Evolutionary conservation across 2,888 invertebrate species (phyloP).

Genomic region (Eristalis arbustorum): DNA sequence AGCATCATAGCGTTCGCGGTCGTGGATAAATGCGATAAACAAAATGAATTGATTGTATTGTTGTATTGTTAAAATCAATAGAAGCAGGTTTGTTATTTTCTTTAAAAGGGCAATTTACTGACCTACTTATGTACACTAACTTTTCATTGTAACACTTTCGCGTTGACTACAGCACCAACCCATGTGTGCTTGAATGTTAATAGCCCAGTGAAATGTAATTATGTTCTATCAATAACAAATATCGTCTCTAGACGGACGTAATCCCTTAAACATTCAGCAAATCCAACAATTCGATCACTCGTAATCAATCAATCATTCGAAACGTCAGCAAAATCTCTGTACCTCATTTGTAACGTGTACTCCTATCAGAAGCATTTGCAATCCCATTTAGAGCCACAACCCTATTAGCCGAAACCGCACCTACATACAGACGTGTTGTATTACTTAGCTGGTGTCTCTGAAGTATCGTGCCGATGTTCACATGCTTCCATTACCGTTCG

Average conservation of each 20-base stretch:
- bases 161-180: background rate
- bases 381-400: background rate
- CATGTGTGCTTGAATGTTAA: background rate
- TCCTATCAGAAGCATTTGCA: slow-evolving; percentile 10
- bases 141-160: too few relatives aligned
- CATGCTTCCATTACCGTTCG: background rate
- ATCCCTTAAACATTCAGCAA: slow-evolving; percentile 17
- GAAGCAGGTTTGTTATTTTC: too few relatives aligned
- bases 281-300: slow-evolving; percentile 21
- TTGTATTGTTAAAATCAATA: too few relatives aligned
- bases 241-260: background rate
- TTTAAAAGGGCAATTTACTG: too few relatives aligned
- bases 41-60: background rate
- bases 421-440: background rate
- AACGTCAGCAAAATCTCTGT: background rate
- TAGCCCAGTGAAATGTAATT: background rate
- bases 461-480: too few relatives aligned
- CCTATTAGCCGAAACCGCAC: background rate
- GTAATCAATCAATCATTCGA: slow-evolving; percentile 18
- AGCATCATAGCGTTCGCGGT: background rate
- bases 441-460: background rate
- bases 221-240: background rate
- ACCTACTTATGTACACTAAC: too few relatives aligned
- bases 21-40: background rate
- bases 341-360: background rate